Evolutionary conservation across 2,797 vertebrate genomes (phyloP), one percentile per base, ranked within the genome.

Genomic region (Galago senegalensis): DNA sequence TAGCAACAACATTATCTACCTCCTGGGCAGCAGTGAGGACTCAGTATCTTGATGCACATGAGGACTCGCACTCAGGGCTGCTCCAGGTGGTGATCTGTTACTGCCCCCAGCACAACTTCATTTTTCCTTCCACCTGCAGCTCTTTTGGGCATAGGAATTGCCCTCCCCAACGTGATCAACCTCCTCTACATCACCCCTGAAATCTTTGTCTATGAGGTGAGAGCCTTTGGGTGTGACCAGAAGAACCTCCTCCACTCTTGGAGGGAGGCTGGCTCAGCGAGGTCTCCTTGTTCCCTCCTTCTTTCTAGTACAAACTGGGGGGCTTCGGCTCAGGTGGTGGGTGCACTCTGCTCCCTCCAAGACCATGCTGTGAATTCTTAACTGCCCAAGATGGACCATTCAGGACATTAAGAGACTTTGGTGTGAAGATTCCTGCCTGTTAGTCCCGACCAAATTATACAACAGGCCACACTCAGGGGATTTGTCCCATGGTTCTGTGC

Each of bases 121-220:
- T 31, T 6, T 46, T 60, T 60, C 83, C 85, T 61, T 37, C 29
- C 21, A 18, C 82, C 43, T 70, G n/a, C 87, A 98, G 98, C 95
- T 88, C 85, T 96, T 53, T 27, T 98, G 95, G 75, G 77, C 77
- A 63, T 95, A 13, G 98, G 98, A 1, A 25, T 98, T 29, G 27
- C 93, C 69, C 97, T 98, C 23, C 98, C 98, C 34, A 92, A 34
- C 0, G 23, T 98, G 43, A 72, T 61, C 86, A 96, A 96, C 37
- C 87, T 98, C 43, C 18, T 49, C 17, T 98, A 97, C 0, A 8
- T 53, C 21, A 5, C 27, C 23, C 40, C 97, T 0, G 18, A 97
- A 21, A 67, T 98, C 76, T 93, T 76, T 7, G 75, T 97, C 40
- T 40, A 60, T 0, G 96, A 98, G 97, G 98, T 98, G 87, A 98